Base-by-base conservation (phyloP, 2,888 invertebrate species). In the Machimus atricapillus region DNA sequence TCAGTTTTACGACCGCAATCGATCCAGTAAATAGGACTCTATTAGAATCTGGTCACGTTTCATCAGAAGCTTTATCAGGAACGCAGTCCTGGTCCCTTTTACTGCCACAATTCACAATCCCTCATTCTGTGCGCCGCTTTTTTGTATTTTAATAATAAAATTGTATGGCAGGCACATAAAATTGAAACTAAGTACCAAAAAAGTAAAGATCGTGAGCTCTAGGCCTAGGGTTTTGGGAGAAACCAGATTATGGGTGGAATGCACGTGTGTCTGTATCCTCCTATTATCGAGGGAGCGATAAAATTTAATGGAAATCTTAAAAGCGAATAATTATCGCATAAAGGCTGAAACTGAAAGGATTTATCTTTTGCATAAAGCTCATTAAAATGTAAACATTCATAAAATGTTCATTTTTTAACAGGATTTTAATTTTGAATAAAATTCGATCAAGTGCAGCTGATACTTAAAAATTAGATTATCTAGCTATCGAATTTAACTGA, bases 31-130 rank as follows among this genome's bases (percentile, higher is more conserved):
- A 76, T 76, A 37, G 76, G 34, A 16, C 76, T 37, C 37, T 37
- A 76, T 37, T 76, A 76, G 37, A 76, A 76, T 76, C 76, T 76
- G 76, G 34, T 76, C 76, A 76, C 76, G 76, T 76, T 76, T 76
- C 76, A 76, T 76, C 34, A 37, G 76, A 19, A 34, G 27, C 76
- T 76, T 76, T 76, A 76, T 37, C 76, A 37, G 74, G 34, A 66
- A 9, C 27, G 4, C 66, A 19, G 66, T 19, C 23, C 66, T 9
- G 9, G 23, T 9, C 2, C 12, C 66, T 66, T 66, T 66, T 66
- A 66, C 66, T 66, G 66, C 27, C 27, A 66, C 66, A 66, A 66
- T 66, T 66, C 23, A 0, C 66, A 66, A 66, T 27, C 23, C 23
- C 23, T 66, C 23, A 66, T 27, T 27, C 14, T 27, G 66, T 66